Evolutionary conservation across 1,140 invertebrate species (phyloP).

Genomic region (Anastrepha obliqua): DNA sequence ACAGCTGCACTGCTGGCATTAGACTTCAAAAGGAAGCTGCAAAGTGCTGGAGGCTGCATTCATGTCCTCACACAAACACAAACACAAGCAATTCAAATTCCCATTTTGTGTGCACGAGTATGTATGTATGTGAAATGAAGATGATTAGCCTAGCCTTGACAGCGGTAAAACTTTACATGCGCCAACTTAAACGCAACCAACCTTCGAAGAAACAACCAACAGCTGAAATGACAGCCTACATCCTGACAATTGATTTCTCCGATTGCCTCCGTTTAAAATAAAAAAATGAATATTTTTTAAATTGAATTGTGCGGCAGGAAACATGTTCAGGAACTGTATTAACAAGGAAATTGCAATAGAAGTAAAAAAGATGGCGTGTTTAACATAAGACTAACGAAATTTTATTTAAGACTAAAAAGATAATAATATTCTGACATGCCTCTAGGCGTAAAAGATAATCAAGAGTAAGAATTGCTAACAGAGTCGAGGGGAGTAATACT

Average conservation of each 20-base stretch:
- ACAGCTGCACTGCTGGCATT: conserved; percentile 38
- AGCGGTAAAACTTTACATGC: background rate
- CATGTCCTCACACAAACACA: background rate
- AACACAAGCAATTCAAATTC: background rate
- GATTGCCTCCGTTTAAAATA: background rate
- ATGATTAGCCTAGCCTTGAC: conserved; percentile 19
- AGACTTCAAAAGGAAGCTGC: conserved; percentile 17
- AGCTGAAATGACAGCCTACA: background rate
- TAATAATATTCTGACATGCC: too few species aligned
- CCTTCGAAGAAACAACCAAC: background rate
- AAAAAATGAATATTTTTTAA: conserved; percentile 8
- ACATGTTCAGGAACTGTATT: background rate
- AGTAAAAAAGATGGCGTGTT: background rate
- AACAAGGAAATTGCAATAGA: background rate
- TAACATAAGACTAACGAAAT: too few species aligned
- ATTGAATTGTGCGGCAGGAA: background rate
- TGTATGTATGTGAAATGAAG: background rate
- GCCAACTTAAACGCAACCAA: background rate
- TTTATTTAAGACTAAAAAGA: too few species aligned
- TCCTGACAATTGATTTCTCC: background rate
- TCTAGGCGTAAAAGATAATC: too few species aligned
- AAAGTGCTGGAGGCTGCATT: conserved; percentile 3
- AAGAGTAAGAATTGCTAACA: too few species aligned
- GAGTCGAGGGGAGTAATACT: too few species aligned
- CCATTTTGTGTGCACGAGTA: background rate